Evolutionary conservation across 1,140 invertebrate species (phyloP), one percentile per base, ranked within the genome.

Genomic region (Neodiprion virginianus): DNA sequence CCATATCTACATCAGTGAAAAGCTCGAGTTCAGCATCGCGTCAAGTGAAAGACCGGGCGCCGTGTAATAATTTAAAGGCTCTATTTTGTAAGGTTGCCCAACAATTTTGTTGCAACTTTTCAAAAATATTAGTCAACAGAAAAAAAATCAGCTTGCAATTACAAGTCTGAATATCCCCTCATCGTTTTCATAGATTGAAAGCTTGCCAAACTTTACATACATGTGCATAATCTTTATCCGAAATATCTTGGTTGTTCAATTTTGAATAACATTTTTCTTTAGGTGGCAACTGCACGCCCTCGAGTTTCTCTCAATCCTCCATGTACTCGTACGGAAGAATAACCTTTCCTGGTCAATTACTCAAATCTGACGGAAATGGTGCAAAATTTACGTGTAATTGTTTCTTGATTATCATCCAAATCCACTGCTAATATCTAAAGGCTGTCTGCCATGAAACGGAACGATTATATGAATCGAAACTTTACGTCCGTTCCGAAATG

Each of bases 41-140:
- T 90, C 84, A 79, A 83, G 89, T 49, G 82, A 79, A 14, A 88
- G 79, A 8, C 84, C 84, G 17, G 83, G 84, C 28, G 82, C 79
- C 61, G 86, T 87, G 75, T 81, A 82, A 73, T 83, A 88, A 78
- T 85, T 80, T 10, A 75, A 69, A 28, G 81, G 81, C 77, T 87
- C 86, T 73, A 88, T 75, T 17, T 68, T 47, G 79, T 87, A 21
- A 81, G 12, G 77, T 77, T 53, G 72, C 75, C 66, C 77, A 66
- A 69, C 74, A 77, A 40, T 17, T 74, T 47, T 79, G 73, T 76
- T 86, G 48, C 79, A 88, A 90, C 79, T 88, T 87, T 84, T 89
- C 87, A 81, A 90, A 89, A 47, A 90, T 79, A 82, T 90, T 88
- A 9, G 82, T 83, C 14, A 76, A 53, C 8, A 88, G 67, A 28